phyloP scores from a whole-genome alignment of 2,797 vertebrate species.

The Acipenser transmontanus region DNA sequence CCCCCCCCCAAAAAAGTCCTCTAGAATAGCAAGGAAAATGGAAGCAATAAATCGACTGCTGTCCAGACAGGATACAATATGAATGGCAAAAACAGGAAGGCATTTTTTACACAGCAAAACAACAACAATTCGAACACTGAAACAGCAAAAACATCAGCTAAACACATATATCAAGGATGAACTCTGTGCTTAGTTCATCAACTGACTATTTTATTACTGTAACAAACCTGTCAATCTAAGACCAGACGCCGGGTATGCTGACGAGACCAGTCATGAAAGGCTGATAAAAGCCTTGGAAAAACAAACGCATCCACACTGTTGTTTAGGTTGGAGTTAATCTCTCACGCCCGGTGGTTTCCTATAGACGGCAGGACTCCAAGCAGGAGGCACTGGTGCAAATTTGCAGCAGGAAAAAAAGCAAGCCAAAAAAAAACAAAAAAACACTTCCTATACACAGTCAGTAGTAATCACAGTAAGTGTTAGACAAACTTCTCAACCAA shows the following conservation, averaged over 20 bases:
- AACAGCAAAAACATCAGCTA: constrained; percentile 28
- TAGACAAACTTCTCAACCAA: constrained; percentile 10
- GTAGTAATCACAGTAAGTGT: constrained; percentile 36
- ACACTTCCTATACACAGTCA: constrained; percentile 20
- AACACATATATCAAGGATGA: constrained; percentile 30
- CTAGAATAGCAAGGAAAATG: constrained; percentile 9
- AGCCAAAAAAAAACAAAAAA: too few species aligned
- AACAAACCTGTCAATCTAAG: constrained; percentile 24
- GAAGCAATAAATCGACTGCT: constrained; percentile 9
- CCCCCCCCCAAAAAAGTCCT: background rate
- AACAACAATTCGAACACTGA: constrained; percentile 24
- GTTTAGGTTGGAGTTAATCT: constrained; percentile 52
- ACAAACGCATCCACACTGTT: constrained; percentile 40
- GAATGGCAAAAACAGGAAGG: constrained; percentile 42
- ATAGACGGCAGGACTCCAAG: constrained; percentile 38
- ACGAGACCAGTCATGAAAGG: constrained; percentile 28
- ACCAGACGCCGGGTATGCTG: constrained; percentile 26
- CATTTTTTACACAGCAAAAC: constrained; percentile 26
- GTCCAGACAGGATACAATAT: constrained; percentile 26
- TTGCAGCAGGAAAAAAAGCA: constrained; percentile 8
- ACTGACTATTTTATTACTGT: constrained; percentile 21
- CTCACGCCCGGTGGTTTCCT: constrained; percentile 54
- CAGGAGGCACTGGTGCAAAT: constrained; percentile 40
- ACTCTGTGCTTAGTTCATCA: constrained; percentile 20
- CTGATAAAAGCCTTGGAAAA: constrained; percentile 44